Evolutionary conservation across 2,113 vertebrate species (phyloP).

Genomic region (Paraplagusia blochii): DNA sequence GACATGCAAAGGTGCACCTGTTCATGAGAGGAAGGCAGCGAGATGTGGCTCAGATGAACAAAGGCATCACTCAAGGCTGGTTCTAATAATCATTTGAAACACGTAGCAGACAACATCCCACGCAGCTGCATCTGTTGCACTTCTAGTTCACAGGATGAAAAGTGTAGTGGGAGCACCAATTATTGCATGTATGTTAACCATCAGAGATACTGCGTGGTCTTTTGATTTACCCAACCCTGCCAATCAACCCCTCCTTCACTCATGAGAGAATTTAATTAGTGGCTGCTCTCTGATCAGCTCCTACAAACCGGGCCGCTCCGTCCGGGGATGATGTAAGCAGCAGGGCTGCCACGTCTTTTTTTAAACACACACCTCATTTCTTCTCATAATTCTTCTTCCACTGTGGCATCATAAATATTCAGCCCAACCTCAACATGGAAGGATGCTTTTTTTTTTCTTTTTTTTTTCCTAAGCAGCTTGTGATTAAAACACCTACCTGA

Average conservation of each 20-base stretch:
- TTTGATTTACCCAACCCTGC: conserved; percentile 56
- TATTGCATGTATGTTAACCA: conserved; percentile 67
- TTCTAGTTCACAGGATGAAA: conserved; percentile 50
- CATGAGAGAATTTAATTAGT: conserved; percentile 41
- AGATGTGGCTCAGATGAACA: conserved; percentile 29
- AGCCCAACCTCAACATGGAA: conserved; percentile 46
- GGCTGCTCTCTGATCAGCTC: conserved; percentile 32
- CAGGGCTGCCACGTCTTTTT: conserved; percentile 31
- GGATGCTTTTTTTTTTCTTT: conserved; percentile 13
- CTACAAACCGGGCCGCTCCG: conserved; percentile 26
- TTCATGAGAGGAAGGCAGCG: conserved; percentile 33
- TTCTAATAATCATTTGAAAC: conserved; percentile 30
- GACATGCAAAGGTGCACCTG: conserved; percentile 44
- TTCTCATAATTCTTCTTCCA: conserved; percentile 2
- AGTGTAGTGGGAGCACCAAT: conserved; percentile 57
- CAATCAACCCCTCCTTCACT: conserved; percentile 28
- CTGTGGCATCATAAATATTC: conserved; percentile 45
- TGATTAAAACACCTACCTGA: conserved; percentile 67
- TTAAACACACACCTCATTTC: background rate
- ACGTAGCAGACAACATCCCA: conserved; percentile 19
- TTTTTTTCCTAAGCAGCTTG: conserved; percentile 49
- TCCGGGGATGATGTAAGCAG: conserved; percentile 23
- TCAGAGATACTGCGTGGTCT: conserved; percentile 34
- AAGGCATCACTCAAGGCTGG: conserved; percentile 34
- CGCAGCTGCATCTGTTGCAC: conserved; percentile 45